Base-by-base conservation (phyloP, 2,113 vertebrate species). In the Vicugna pacos region DNA sequence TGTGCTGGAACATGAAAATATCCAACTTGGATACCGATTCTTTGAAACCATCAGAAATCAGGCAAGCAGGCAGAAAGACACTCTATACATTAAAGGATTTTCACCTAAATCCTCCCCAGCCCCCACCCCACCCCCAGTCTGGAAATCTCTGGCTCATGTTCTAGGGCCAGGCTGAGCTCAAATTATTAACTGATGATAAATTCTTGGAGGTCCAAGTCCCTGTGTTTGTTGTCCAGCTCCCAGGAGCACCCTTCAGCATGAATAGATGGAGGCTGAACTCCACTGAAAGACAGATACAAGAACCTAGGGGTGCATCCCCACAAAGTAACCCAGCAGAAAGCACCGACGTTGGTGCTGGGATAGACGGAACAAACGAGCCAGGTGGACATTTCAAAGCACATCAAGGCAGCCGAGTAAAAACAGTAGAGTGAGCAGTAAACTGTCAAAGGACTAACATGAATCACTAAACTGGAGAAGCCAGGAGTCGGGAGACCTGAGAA, bases 301-400 rank as follows among this genome's bases (percentile, higher is more conserved):
- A 3, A 20, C 76, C 46, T 2, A 8, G 3, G n/a, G 58, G 72
- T 56, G 28, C 30, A 38, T 15, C 17, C 70, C 76, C 65, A 76
- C 58, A n/a, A 84, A 20, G 3, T 9, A 5, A 38, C 15, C 17
- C 52, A 16, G 38, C 30, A 28, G 65, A 48, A 50, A 65, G 30
- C 20, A 48, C 13, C 0, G 22, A 6, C 11, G n/a, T 30, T 8
- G 3, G 58, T 12, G 15, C 13, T 79, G 10, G 0, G 4, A 4
- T 1, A 54, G n/a, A 22, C 10, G 54, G 46, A 62, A 72, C 48
- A 64, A 62, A 81, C 0, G 5, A 46, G 46, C 19, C 3, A 1
- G 1, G 7, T 1, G 81, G 56, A 73, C 50, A 42, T 4, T 15
- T 75, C 52, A 54, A 89, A 70, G 12, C 6, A 5, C 14, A 5